Conservation (phyloP, 2,888 invertebrate genomes). For the Oscheius myriophilus region DNA sequence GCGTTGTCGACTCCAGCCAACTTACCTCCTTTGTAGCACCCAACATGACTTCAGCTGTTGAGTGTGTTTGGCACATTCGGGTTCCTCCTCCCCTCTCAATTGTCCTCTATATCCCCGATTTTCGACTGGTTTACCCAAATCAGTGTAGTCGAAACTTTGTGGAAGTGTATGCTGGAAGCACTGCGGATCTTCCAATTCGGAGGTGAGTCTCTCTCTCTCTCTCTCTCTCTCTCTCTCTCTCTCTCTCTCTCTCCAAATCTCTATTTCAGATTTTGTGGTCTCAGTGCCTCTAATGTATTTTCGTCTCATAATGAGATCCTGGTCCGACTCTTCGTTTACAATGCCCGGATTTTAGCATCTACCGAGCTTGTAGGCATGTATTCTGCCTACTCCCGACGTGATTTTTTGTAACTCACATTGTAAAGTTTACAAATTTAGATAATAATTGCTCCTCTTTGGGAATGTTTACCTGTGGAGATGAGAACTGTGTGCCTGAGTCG, state of each 20-base stretch:
- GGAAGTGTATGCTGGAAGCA: slow-evolving; percentile 66
- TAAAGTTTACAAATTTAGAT: slow-evolving; percentile 46
- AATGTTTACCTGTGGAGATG: slow-evolving; percentile 68
- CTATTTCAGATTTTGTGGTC: slow-evolving; percentile 55
- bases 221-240: not conserved
- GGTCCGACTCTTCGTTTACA: slow-evolving; percentile 49
- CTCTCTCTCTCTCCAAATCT: not conserved
- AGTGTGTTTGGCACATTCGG: slow-evolving; percentile 64
- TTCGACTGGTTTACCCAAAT: slow-evolving; percentile 64
- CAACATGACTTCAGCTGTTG: slow-evolving; percentile 47
- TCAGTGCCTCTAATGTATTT: slow-evolving; percentile 50
- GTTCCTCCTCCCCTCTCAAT: slow-evolving; percentile 48
- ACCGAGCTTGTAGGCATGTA: slow-evolving; percentile 48
- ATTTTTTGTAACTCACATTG: not conserved
- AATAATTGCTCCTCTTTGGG: slow-evolving; percentile 63
- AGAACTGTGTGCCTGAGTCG: slow-evolving; percentile 64
- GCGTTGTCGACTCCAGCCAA: slow-evolving; percentile 5
- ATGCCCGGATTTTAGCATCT: slow-evolving; percentile 36
- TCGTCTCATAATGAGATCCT: slow-evolving; percentile 48
- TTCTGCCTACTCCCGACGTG: slow-evolving; percentile 51
- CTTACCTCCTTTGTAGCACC: slow-evolving; percentile 27
- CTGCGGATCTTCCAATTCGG: slow-evolving; percentile 55
- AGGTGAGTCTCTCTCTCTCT: slow-evolving; percentile 27
- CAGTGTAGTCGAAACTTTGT: slow-evolving; percentile 67
- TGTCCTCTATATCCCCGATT: slow-evolving; percentile 62